phyloP scores from a whole-genome alignment of 1,140 invertebrate genomes.

The Lineus longissimus region DNA sequence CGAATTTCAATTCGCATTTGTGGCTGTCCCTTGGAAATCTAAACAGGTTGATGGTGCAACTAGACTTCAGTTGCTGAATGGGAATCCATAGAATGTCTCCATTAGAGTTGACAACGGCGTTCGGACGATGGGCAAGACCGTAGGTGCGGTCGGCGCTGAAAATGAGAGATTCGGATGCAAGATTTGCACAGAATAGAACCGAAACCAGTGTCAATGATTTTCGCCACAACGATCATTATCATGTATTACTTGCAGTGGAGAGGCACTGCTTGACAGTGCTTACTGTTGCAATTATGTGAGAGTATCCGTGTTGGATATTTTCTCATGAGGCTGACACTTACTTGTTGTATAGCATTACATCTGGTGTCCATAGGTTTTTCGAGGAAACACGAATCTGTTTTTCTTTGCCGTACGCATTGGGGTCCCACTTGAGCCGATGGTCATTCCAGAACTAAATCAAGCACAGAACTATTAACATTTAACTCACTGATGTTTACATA shows the following conservation, averaged over 20 bases:
- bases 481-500: too few relatives aligned
- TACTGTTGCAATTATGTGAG: too few relatives aligned
- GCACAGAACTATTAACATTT: too few relatives aligned
- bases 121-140: not conserved
- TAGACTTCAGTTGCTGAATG: not conserved
- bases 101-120: not conserved
- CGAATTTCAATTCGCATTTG: not conserved
- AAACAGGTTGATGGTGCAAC: not conserved
- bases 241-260: too few relatives aligned
- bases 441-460: conserved; percentile 82
- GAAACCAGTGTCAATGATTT: too few relatives aligned
- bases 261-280: too few relatives aligned
- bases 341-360: conserved; percentile 99
- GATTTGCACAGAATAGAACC: too few relatives aligned
- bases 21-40: not conserved
- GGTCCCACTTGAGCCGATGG: conserved; percentile 96
- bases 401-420: conserved; percentile 95
- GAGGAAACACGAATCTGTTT: conserved; percentile 89
- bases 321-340: too few relatives aligned
- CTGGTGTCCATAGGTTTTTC: conserved; percentile 99
- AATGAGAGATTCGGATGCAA: not conserved
- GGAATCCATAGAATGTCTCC: not conserved
- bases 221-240: too few relatives aligned
- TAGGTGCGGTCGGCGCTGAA: not conserved
- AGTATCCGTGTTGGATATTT: too few relatives aligned